Evolutionary conservation across 2,797 vertebrate genomes (phyloP), one percentile per base, ranked within the genome.

Genomic region (Hybognathus amarus): DNA sequence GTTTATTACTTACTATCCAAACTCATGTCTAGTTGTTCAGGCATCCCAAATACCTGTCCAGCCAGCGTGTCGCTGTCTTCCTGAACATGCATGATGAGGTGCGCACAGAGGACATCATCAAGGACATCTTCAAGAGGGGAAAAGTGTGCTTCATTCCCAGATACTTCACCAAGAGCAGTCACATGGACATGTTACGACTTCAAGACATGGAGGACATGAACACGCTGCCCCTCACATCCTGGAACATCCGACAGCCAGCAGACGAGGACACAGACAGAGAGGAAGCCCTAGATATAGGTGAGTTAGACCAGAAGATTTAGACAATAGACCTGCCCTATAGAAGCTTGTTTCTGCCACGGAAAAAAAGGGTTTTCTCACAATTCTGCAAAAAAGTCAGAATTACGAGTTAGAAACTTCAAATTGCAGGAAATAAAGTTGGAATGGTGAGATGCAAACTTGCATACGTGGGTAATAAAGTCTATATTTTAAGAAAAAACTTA

Each of bases 101-200:
- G 15, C 90, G 90, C 85, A 99, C 97, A 0, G 94, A 94, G 61
- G 95, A 95, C 83, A 96, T 99, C 88, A 92, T 99, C 80, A 91
- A 90, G 81, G 94, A 97, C 87, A 91, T 96, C 56, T 97, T 98
- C 30, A 94, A 85, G 52, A 85, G 79, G 70, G 96, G 96, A 1
- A 99, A 98, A 88, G 91, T 91, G 85, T 98, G 97, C 91, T 99
- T 98, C 88, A 96, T 99, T 85, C 98, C 98, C 17, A 95, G 91
- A 82, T 98, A 98, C 87, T 92, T 90, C 67, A 87, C 89, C 73
- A 67, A 87, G 85, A 95, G 95, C 90, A 95, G 54, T 83, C 96
- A 96, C 80, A 99, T 99, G 98, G 97, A 99, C 90, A 99, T 99
- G 97, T 84, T 99, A 83, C 94, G 90, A 79, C 88, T 98, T 9